These are phyloP conservation scores for Cantharis rustica DNA, from an alignment of 2,888 invertebrate species.

Conservation along the genomic window DNA sequence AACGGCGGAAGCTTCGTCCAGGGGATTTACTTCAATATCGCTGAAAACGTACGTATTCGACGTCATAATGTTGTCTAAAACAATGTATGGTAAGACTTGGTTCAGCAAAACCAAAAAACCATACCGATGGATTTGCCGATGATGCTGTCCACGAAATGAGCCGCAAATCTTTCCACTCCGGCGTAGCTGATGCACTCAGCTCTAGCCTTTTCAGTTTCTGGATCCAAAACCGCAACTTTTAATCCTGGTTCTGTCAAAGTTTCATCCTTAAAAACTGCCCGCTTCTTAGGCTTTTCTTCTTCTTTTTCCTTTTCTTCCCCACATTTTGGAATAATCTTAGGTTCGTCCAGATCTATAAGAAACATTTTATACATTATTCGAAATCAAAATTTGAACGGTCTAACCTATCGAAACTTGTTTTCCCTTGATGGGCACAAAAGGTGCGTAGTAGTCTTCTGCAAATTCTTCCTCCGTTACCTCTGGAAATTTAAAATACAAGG, in stretches of 20 bases:
- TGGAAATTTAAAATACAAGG: neutral
- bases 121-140: conserved; percentile 8
- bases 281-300: neutral
- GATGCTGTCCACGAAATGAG: conserved; percentile 5
- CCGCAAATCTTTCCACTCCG: conserved; percentile 9
- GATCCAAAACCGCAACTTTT: neutral
- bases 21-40: neutral
- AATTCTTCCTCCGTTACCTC: neutral
- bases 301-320: neutral
- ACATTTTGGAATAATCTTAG: neutral
- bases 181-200: conserved; percentile 4
- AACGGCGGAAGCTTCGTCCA: neutral
- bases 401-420: neutral
- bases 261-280: neutral
- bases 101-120: neutral
- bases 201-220: neutral
- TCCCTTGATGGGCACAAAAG: neutral
- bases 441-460: neutral
- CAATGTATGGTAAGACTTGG: neutral
- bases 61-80: neutral
- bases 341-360: neutral
- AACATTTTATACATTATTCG: neutral
- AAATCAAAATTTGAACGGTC: neutral
- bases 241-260: neutral
- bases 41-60: neutral